Evolutionary conservation across 2,888 invertebrate genomes (phyloP).

Genomic region (Neoascia interrupta): DNA sequence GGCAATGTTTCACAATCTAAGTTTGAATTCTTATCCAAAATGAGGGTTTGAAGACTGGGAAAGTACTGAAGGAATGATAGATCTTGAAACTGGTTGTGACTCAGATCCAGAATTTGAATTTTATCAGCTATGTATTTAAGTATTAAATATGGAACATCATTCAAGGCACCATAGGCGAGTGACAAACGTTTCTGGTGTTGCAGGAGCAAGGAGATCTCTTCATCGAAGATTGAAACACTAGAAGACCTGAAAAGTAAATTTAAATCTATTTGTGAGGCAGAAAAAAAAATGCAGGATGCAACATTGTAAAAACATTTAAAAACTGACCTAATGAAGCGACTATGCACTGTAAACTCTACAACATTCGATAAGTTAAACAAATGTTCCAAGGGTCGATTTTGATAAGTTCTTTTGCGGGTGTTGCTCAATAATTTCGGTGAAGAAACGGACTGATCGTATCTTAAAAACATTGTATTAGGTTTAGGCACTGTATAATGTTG

Average conservation of each 20-base stretch:
- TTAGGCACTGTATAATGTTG: too few relatives aligned
- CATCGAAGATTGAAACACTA: conserved; percentile 17
- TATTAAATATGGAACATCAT: conserved; percentile 83
- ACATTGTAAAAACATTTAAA: too few relatives aligned
- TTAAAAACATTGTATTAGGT: too few relatives aligned
- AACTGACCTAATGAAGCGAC: conserved; percentile 4
- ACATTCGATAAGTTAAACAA: neutral
- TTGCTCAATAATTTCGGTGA: too few relatives aligned
- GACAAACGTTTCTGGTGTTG: conserved; percentile 75
- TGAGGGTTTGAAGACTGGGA: conserved; percentile 85
- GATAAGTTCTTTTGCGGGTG: neutral
- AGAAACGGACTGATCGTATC: too few relatives aligned
- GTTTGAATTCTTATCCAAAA: conserved; percentile 89
- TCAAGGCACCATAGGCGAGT: conserved; percentile 84
- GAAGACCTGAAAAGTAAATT: conserved; percentile 28
- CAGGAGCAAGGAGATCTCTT: conserved; percentile 37
- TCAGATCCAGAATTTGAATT: conserved; percentile 84
- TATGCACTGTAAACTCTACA: neutral
- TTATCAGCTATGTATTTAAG: conserved; percentile 82
- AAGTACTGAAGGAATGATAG: conserved; percentile 86
- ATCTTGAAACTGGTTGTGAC: conserved; percentile 86
- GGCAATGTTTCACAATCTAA: conserved; percentile 85
- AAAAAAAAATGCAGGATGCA: too few relatives aligned
- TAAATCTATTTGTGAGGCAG: too few relatives aligned
- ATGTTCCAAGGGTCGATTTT: neutral